Evolutionary conservation across 2,797 vertebrate genomes (phyloP).

Genomic region (Leucoraja ocellata): DNA sequence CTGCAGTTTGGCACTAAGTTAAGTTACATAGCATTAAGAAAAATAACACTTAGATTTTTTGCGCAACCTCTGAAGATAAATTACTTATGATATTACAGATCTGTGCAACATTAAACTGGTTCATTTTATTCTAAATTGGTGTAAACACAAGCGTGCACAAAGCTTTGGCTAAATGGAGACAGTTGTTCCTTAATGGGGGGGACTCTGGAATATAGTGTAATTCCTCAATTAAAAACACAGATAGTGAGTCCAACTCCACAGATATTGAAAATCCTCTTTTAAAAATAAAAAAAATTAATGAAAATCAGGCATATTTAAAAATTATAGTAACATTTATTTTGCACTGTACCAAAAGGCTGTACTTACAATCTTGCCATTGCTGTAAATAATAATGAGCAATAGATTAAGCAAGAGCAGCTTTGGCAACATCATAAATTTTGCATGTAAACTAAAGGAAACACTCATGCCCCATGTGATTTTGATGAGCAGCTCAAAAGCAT

Average conservation of each 20-base stretch:
- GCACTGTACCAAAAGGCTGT: background rate
- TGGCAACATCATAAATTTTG: conserved; percentile 54
- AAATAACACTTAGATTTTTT: background rate
- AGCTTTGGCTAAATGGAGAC: conserved; percentile 25
- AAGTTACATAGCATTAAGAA: background rate
- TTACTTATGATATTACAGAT: background rate
- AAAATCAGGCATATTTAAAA: conserved; percentile 32
- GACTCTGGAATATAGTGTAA: conserved; percentile 24
- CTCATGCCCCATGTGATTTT: conserved; percentile 57
- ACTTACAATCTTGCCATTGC: conserved; percentile 49
- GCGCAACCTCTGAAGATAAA: background rate
- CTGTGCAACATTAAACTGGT: background rate
- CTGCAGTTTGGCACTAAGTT: background rate
- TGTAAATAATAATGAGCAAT: conserved; percentile 60
- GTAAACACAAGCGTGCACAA: conserved; percentile 25
- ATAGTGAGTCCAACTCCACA: background rate
- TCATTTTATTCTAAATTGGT: background rate
- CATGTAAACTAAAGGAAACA: conserved; percentile 59
- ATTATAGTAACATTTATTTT: conserved; percentile 25
- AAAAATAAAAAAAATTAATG: background rate
- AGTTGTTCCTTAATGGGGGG: background rate
- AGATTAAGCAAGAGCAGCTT: conserved; percentile 59
- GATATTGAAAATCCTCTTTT: conserved; percentile 7
- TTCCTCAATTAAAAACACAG: background rate
- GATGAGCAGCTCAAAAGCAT: conserved; percentile 70